Evolutionary conservation across 2,797 vertebrate species (phyloP).

Genomic region (Bucorvus abyssinicus): DNA sequence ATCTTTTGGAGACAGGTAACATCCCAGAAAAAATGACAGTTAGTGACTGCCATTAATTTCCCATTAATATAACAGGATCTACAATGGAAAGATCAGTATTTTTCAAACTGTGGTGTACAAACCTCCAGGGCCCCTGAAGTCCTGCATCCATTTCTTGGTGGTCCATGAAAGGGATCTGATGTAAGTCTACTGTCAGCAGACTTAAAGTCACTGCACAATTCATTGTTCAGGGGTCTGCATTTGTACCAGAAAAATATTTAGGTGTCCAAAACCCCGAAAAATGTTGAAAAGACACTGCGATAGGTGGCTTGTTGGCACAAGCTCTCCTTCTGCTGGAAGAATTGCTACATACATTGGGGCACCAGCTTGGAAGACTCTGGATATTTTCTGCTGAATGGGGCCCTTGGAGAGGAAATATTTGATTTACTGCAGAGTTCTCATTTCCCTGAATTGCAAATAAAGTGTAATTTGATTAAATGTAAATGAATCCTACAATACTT

Average conservation of each 20-base stretch:
- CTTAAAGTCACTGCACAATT: not conserved
- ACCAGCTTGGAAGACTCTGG: constrained; percentile 13
- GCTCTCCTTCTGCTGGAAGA: constrained; percentile 54
- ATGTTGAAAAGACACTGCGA: not conserved
- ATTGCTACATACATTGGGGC: constrained; percentile 50
- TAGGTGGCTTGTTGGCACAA: constrained; percentile 45
- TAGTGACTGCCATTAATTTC: not conserved
- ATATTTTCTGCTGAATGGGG: constrained; percentile 63
- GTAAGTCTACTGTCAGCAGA: not conserved
- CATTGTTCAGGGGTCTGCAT: not conserved
- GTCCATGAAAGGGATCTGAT: not conserved
- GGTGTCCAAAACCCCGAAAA: not conserved
- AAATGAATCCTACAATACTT: constrained; percentile 72
- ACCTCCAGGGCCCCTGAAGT: not conserved
- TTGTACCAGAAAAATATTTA: not conserved
- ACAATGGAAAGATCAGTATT: not conserved
- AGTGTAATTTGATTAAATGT: constrained; percentile 74
- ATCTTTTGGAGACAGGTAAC: not conserved
- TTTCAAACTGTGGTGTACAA: not conserved
- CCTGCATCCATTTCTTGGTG: not conserved
- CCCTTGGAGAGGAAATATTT: constrained; percentile 69
- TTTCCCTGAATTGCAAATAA: constrained; percentile 72
- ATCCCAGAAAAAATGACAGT: not conserved
- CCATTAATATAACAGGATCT: not conserved
- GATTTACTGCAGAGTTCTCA: constrained; percentile 70